These are phyloP conservation scores for Aradophagus sp. DNA, from an alignment of 1,140 invertebrate genomes.

Conservation along the genomic window DNA sequence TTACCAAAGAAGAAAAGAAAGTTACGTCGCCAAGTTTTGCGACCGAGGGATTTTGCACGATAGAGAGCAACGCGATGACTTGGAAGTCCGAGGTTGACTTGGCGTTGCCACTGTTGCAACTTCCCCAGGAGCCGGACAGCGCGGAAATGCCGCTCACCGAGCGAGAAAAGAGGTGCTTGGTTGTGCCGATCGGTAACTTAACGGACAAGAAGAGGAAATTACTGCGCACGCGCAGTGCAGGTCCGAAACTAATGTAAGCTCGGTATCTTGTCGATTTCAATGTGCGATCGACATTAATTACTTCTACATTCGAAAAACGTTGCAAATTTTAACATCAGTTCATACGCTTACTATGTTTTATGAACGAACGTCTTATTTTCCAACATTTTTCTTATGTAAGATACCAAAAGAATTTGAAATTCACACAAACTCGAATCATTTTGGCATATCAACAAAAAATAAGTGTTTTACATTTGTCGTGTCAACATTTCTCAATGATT, in stretches of 20 bases:
- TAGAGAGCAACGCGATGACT: constrained; percentile 36
- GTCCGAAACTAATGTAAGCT: constrained; percentile 38
- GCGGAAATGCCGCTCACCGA: constrained; percentile 64
- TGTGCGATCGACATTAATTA: too few relatives aligned
- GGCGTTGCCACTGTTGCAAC: constrained; percentile 37
- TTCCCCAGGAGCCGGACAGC: constrained; percentile 52
- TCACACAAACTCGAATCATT: too few relatives aligned
- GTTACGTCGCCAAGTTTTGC: constrained; percentile 16
- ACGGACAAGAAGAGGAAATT: constrained; percentile 69
- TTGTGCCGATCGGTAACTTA: constrained; percentile 70
- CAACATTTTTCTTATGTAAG: too few relatives aligned
- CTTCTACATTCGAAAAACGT: too few relatives aligned
- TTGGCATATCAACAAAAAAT: too few relatives aligned
- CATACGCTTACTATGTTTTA: too few relatives aligned
- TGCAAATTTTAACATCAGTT: too few relatives aligned
- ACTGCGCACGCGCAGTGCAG: constrained; percentile 62
- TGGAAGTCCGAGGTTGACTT: constrained; percentile 57
- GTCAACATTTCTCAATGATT: too few relatives aligned
- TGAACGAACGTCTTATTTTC: too few relatives aligned
- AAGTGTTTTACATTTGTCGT: too few relatives aligned
- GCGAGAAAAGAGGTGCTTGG: constrained; percentile 70
- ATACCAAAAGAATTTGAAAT: too few relatives aligned
- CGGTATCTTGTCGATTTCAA: too few relatives aligned
- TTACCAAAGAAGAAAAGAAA: constrained; percentile 51
- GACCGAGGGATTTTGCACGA: not conserved